Conservation (phyloP, 2,888 invertebrate species). For the Allolobophora icterica region DNA sequence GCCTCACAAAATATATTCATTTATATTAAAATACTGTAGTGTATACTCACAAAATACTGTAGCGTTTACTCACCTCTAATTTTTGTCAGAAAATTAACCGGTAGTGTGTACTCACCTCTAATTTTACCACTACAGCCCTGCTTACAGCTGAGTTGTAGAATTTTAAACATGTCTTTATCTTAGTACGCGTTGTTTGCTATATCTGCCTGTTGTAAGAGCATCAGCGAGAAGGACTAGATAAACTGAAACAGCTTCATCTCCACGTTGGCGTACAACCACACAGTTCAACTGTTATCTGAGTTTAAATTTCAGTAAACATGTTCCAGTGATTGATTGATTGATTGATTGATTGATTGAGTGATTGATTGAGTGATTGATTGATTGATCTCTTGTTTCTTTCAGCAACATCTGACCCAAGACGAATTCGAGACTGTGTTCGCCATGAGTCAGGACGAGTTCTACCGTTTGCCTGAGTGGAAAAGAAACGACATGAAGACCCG, state of each 20-base stretch:
- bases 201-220: too few relatives aligned
- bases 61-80: too few relatives aligned
- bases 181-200: too few relatives aligned
- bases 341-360: neutral
- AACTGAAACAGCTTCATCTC: neutral
- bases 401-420: constrained; percentile 86
- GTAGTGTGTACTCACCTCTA: too few relatives aligned
- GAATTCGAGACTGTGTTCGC: constrained; percentile 96
- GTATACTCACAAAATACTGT: too few relatives aligned
- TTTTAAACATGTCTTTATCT: too few relatives aligned
- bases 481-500: constrained; percentile 96
- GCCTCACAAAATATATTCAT: too few relatives aligned
- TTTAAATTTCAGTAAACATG: neutral
- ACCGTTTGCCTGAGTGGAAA: constrained; percentile 96
- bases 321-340: neutral
- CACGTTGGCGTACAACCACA: neutral
- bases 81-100: too few relatives aligned
- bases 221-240: neutral
- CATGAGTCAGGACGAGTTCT: constrained; percentile 88
- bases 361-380: neutral
- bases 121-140: too few relatives aligned
- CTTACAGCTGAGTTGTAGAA: too few relatives aligned
- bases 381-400: neutral
- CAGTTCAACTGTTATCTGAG: neutral
- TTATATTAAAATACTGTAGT: too few relatives aligned